Conservation (phyloP, 2,113 vertebrate genomes). For the Carassius gibelio region DNA sequence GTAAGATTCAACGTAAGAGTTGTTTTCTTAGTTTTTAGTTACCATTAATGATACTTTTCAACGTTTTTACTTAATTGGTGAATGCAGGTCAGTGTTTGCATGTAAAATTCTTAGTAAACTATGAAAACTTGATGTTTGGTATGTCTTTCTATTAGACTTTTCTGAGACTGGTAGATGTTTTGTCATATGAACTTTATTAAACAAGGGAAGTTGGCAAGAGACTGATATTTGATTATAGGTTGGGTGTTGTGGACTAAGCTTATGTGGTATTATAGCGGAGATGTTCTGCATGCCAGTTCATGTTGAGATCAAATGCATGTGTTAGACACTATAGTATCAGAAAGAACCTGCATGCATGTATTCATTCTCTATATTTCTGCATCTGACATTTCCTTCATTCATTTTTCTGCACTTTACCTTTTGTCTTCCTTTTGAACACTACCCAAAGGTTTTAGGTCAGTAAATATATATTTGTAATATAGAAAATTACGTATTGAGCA, state of each 20-base stretch:
- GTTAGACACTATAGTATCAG: background rate
- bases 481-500: background rate
- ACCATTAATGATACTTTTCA: background rate
- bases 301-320: slow-evolving; percentile 16
- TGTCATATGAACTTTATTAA: slow-evolving; percentile 10
- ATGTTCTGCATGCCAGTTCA: slow-evolving; percentile 37
- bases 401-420: background rate
- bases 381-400: no score
- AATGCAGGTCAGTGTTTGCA: background rate
- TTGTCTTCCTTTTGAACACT: background rate
- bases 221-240: slow-evolving; percentile 20
- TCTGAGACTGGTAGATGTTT: background rate
- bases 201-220: slow-evolving; percentile 10
- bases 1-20: background rate
- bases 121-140: background rate
- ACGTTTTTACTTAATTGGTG: background rate
- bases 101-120: background rate
- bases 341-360: background rate
- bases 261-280: slow-evolving; percentile 25
- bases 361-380: background rate
- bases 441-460: background rate
- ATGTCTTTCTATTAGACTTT: background rate
- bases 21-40: background rate
- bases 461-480: no score
- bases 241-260: slow-evolving; percentile 27